Evolutionary conservation across 30 jellyfish, hydroid and myxozoan genomes (phyloP).

Genomic region (Chironex yamaguchii): DNA sequence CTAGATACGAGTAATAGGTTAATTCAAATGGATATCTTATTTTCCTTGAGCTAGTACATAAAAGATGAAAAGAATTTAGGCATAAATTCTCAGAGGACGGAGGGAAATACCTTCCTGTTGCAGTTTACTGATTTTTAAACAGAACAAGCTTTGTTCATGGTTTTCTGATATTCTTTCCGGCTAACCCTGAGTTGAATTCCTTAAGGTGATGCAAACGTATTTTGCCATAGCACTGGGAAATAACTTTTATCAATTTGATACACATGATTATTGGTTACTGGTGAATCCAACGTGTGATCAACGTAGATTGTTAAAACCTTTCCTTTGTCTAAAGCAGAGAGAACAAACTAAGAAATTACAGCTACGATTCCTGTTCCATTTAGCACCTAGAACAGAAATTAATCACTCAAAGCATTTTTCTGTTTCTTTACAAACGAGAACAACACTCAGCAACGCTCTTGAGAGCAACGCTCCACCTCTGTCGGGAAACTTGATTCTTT

Average conservation of each 20-base stretch:
- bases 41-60: no score
- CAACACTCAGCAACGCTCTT: conserved; percentile 1
- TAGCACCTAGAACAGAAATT: neutral
- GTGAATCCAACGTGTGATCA: conserved; percentile 32
- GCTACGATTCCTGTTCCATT: conserved; percentile 8
- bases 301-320: conserved; percentile 25
- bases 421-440: conserved; percentile 8
- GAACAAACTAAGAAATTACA: neutral
- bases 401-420: conserved; percentile 3
- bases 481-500: conserved; percentile 6
- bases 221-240: conserved; percentile 3
- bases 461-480: conserved; percentile 37
- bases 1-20: no score
- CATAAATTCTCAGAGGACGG: no score
- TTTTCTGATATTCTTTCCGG: conserved; percentile 11
- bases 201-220: conserved; percentile 24
- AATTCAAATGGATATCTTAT: no score
- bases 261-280: neutral
- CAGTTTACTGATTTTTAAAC: neutral
- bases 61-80: no score
- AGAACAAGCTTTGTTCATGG: conserved; percentile 17
- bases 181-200: conserved; percentile 6
- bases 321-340: neutral
- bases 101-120: no score
- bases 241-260: neutral